A percentile compares a stretch with the other conserved stretches of the same genome.
Evolutionary conservation across 2,113 vertebrate species (phyloP).

Genomic region (Syrmaticus mikado): DNA sequence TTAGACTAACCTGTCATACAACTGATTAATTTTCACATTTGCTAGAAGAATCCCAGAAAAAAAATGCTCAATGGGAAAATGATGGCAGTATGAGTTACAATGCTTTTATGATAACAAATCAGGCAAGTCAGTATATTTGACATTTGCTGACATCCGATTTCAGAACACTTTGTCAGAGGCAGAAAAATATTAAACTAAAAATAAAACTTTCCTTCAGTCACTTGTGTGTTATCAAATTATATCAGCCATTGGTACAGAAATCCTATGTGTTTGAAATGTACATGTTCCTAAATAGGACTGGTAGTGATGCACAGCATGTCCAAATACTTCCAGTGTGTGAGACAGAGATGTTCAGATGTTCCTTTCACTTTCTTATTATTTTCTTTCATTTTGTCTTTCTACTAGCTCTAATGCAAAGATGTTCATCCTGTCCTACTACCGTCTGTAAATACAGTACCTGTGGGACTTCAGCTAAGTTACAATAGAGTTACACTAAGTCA

Average conservation of each 20-base stretch:
- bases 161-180: background rate
- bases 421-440: background rate
- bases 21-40: background rate
- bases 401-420: background rate
- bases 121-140: background rate
- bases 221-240: background rate
- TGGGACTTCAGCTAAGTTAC: background rate
- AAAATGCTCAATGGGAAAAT: background rate
- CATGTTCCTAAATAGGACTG: background rate
- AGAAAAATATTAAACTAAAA: constrained; percentile 19
- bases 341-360: background rate
- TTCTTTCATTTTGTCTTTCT: background rate
- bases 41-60: background rate
- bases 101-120: background rate
- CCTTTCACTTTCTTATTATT: background rate
- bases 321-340: background rate
- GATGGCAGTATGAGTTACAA: background rate
- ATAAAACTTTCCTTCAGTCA: background rate
- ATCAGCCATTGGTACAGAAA: background rate
- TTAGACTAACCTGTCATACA: background rate
- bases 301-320: background rate
- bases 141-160: constrained; percentile 21
- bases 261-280: background rate
- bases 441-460: background rate
- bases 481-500: background rate